Conservation (phyloP, 2,888 invertebrate species). For the Galeruca laticollis region DNA sequence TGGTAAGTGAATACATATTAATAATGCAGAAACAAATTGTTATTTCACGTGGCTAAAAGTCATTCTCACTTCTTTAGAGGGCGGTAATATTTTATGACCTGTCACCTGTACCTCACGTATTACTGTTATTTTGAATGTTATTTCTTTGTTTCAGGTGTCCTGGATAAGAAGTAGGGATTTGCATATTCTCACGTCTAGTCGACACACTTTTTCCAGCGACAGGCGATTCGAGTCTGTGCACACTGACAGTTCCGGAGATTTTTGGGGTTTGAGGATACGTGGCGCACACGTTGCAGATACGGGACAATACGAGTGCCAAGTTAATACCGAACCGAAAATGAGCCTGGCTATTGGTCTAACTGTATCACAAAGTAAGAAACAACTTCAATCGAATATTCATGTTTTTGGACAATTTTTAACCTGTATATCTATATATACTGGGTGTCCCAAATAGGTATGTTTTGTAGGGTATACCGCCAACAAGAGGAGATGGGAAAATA, state of each 20-base stretch:
- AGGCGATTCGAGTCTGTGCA: constrained; percentile 73
- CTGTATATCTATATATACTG: too few relatives aligned
- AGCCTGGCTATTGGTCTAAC: constrained; percentile 76
- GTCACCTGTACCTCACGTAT: too few relatives aligned
- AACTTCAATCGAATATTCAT: constrained; percentile 23
- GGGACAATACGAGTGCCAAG: constrained; percentile 81
- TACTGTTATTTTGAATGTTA: background rate
- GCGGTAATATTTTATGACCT: too few relatives aligned
- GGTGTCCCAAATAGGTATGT: too few relatives aligned
- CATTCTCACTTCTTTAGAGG: too few relatives aligned
- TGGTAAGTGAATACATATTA: too few relatives aligned
- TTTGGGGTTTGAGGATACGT: constrained; percentile 73
- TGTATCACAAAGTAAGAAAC: constrained; percentile 70
- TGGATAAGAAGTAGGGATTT: constrained; percentile 80
- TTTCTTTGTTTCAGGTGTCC: constrained; percentile 72
- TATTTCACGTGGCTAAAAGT: too few relatives aligned
- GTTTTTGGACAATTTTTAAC: background rate
- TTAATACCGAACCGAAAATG: constrained; percentile 82
- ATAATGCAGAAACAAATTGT: too few relatives aligned
- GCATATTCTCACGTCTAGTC: constrained; percentile 77
- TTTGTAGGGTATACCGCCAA: too few relatives aligned
- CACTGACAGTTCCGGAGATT: constrained; percentile 67
- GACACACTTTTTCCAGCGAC: constrained; percentile 77
- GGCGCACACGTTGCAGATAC: constrained; percentile 72
- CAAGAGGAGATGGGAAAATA: too few relatives aligned